These are phyloP conservation scores for Neotoma lepida DNA, from an alignment of 2,113 vertebrate species.

Conservation along the genomic window DNA sequence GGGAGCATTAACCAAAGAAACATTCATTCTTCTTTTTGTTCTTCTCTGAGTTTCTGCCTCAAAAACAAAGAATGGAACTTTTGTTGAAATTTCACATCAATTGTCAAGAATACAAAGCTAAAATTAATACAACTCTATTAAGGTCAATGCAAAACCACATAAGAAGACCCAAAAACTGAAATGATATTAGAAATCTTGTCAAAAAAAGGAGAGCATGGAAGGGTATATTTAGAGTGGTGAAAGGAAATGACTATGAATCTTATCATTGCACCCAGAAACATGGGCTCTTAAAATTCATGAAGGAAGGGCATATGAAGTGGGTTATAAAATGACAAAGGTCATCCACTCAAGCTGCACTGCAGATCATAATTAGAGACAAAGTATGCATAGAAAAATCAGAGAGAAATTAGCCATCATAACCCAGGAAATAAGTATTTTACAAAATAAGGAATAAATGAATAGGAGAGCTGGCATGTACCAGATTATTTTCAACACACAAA, in stretches of 20 bases:
- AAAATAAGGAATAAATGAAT: background rate
- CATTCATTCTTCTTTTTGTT: background rate
- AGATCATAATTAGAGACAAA: background rate
- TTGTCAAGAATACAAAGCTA: background rate
- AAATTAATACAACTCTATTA: background rate
- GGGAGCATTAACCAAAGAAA: background rate
- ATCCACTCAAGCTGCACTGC: background rate
- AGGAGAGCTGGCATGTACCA: background rate
- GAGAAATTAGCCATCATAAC: background rate
- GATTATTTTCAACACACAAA: background rate
- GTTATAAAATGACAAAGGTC: background rate
- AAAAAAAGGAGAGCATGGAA: background rate
- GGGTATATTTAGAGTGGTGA: background rate
- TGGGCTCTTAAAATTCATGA: background rate
- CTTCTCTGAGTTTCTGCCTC: background rate
- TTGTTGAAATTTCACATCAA: background rate
- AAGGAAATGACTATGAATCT: background rate
- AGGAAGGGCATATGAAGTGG: background rate
- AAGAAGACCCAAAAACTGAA: background rate
- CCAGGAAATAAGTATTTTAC: background rate
- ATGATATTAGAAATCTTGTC: too few species aligned
- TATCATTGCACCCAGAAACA: background rate
- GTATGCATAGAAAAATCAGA: too few species aligned
- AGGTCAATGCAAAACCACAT: background rate
- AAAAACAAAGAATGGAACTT: background rate